phyloP scores from a whole-genome alignment of 1,140 invertebrate species.

The Neodiprion fabricii region DNA sequence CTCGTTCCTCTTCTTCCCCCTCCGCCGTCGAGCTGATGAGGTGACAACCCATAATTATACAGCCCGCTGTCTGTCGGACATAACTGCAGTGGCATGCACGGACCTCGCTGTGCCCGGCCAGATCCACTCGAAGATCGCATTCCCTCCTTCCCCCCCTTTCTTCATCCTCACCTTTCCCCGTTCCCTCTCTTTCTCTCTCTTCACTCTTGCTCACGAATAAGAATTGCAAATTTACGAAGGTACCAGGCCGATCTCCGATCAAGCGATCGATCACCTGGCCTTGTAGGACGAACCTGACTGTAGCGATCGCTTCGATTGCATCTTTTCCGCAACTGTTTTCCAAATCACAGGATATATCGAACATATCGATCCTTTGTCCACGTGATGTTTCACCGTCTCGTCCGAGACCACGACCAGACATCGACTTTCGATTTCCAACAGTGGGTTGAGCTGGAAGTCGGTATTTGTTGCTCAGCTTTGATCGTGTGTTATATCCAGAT shows the following conservation, averaged over 20 bases:
- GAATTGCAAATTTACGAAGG: conserved; percentile 18
- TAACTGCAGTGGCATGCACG: conserved; percentile 59
- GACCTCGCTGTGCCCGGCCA: background rate
- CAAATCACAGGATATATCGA: background rate
- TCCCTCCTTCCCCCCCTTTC: conserved; percentile 25
- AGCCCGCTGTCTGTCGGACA: conserved; percentile 59
- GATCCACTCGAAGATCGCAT: background rate
- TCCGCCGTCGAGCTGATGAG: conserved; percentile 54
- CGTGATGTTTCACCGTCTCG: background rate
- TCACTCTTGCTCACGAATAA: conserved; percentile 11
- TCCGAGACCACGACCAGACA: background rate
- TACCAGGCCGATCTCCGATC: conserved; percentile 24
- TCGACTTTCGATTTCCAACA: too few species aligned
- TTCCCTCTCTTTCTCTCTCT: conserved; percentile 24
- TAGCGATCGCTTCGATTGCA: background rate
- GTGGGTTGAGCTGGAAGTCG: background rate
- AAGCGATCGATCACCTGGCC: conserved; percentile 23
- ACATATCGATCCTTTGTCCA: background rate
- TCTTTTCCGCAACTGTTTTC: background rate
- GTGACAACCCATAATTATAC: conserved; percentile 65
- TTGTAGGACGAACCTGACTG: too few species aligned
- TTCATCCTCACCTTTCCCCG: conserved; percentile 16
- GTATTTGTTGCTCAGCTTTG: background rate
- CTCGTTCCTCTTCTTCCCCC: conserved; percentile 28
- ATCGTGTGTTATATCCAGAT: background rate